These are phyloP conservation scores for Zaprionus inermis DNA, from an alignment of 1,140 invertebrate species.

Conservation along the genomic window DNA sequence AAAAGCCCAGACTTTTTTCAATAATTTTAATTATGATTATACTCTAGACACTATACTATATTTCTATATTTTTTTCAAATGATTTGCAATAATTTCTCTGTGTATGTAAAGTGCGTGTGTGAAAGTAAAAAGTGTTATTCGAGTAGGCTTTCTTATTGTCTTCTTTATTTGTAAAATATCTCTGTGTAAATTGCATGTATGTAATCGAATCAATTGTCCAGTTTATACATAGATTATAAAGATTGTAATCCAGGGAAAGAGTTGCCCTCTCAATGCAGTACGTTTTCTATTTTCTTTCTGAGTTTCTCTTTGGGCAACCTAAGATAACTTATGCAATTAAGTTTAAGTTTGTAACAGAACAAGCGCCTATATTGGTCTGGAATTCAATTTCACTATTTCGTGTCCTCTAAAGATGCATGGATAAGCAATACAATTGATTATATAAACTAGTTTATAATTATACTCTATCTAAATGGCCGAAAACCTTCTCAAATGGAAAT, in stretches of 20 bases:
- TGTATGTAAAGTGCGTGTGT: not conserved
- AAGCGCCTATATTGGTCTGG: not conserved
- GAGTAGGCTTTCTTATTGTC: not conserved
- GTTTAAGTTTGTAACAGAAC: not conserved
- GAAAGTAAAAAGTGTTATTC: constrained; percentile 5
- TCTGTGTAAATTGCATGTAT: constrained; percentile 7
- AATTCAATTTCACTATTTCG: not conserved
- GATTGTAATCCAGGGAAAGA: not conserved
- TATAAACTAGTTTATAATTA: constrained; percentile 1
- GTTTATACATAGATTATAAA: not conserved
- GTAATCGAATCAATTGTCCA: not conserved
- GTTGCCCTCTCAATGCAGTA: not conserved
- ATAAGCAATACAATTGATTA: constrained; percentile 2
- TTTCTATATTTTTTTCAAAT: constrained; percentile 4
- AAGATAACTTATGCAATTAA: constrained; percentile 7
- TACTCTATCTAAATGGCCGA: not conserved
- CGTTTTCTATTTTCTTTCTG: not conserved
- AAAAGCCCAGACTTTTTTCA: constrained; percentile 36
- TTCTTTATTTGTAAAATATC: constrained; percentile 10
- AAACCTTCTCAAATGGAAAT: not conserved
- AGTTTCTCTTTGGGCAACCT: not conserved
- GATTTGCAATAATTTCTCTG: constrained; percentile 12
- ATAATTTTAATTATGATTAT: constrained; percentile 23
- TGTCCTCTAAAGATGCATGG: not conserved
- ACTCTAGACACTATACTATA: constrained; percentile 11